Evolutionary conservation across 1,140 invertebrate genomes (phyloP), one percentile per base, ranked within the genome.

Genomic region (Popillia japonica): DNA sequence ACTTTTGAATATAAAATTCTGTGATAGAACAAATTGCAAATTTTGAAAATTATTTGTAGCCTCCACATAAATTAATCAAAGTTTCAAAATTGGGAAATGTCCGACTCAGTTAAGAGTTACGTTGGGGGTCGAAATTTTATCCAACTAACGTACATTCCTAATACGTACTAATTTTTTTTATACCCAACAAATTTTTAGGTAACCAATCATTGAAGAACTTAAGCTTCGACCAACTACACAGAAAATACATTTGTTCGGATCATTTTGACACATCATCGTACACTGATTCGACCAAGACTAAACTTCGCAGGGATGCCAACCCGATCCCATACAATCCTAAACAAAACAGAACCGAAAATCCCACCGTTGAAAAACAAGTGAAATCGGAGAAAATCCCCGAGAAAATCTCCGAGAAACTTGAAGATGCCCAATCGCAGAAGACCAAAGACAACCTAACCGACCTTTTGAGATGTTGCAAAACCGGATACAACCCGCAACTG

Each of bases 401-500:
- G 22, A 27, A 6, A 7, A 7, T 20, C 17, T 0, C 4, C 10
- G 7, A 22, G n/a, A 0, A 64, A 64, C 22, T 64, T 20, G 4
- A 0, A 64, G 6, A 9, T 27, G 61, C n/a, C 17, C 23, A 20
- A 2, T 48, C 6, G 10, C n/a, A 55, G 48, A 68, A 68, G 27
- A 27, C 61, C 6, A 27, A 22, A 23, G 22, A 68, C 0, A 17
- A 10, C 7, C 11, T 68, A 27, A 4, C 9, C 2, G 61, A 68
- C 1, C 1, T 68, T 34, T 27, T 68, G 27, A 74, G 10, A 2
- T 40, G n/a, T n/a, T 74, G 72, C 41, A 74, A 74, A 42, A n/a
- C 76, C n/a, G 76, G 76, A 20, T 68, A 64, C 34, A 77, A 72
- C 17, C 9, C 40, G 3, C 23, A 72, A 23, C 23, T 77, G 11